phyloP scores from a whole-genome alignment of 2,797 vertebrate genomes.

The Huso huso region DNA sequence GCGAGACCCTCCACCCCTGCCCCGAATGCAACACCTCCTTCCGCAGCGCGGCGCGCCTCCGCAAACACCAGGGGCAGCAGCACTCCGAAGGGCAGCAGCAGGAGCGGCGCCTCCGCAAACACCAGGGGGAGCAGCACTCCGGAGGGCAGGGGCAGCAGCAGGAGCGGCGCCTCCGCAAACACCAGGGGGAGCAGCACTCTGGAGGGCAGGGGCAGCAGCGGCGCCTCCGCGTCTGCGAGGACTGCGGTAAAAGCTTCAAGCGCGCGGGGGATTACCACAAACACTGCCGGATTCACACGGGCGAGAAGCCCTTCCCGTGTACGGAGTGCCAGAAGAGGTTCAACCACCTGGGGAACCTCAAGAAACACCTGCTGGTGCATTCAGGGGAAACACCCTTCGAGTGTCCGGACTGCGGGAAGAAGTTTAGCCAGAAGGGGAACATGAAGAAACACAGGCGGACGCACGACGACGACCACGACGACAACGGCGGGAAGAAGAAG shows the following conservation, averaged over 20 bases:
- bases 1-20: constrained; percentile 38
- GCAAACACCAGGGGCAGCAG: too few species aligned
- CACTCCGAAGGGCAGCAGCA: background rate
- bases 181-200: too few species aligned
- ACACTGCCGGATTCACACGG: background rate
- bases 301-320: too few species aligned
- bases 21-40: constrained; percentile 25
- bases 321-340: background rate
- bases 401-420: background rate
- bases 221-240: background rate
- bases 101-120: background rate
- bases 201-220: too few species aligned
- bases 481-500: too few species aligned
- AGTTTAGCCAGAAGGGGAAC: background rate
- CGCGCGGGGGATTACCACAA: background rate
- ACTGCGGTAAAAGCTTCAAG: background rate
- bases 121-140: too few species aligned
- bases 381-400: background rate
- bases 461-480: too few species aligned
- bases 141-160: too few species aligned
- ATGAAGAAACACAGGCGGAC: background rate
- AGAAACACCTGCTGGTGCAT: background rate
- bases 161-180: too few species aligned
- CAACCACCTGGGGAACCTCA: background rate
- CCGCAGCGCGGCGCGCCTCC: background rate